phyloP scores from a whole-genome alignment of 1,140 invertebrate species.

The Mycetomoellerius zeteki region DNA sequence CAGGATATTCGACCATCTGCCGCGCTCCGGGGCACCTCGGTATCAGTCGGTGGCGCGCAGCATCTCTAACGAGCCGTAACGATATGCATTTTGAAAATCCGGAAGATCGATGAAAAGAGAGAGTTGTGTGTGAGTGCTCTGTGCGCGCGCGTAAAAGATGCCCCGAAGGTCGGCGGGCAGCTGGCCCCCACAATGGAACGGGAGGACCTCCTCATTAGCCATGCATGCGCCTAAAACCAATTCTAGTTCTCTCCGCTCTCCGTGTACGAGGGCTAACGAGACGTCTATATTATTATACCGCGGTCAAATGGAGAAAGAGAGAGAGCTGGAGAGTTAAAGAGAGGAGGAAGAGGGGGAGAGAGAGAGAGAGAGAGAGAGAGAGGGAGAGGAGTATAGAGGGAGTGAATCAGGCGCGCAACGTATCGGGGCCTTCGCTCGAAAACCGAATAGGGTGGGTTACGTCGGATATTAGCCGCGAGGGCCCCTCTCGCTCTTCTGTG shows the following conservation, averaged over 20 bases:
- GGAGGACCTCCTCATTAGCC: slow-evolving; percentile 82
- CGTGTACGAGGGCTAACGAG: slow-evolving; percentile 76
- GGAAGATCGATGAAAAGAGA: slow-evolving; percentile 66
- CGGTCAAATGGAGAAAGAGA: slow-evolving; percentile 44
- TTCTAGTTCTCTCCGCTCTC: slow-evolving; percentile 73
- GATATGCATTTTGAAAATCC: slow-evolving; percentile 64
- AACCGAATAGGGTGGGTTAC: slow-evolving; percentile 79
- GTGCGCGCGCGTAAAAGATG: slow-evolving; percentile 60
- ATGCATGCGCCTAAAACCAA: slow-evolving; percentile 85
- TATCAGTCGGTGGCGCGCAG: slow-evolving; percentile 70
- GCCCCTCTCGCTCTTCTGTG: slow-evolving; percentile 55
- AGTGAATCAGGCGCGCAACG: slow-evolving; percentile 62
- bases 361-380: too few relatives aligned
- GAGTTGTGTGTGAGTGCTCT: slow-evolving; percentile 34
- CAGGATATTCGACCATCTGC: slow-evolving; percentile 70
- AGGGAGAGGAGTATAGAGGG: not conserved
- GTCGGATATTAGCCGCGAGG: slow-evolving; percentile 79
- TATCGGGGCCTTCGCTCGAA: slow-evolving; percentile 74
- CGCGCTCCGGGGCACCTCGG: slow-evolving; percentile 74
- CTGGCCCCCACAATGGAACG: slow-evolving; percentile 69
- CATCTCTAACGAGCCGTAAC: slow-evolving; percentile 67
- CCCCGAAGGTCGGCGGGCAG: slow-evolving; percentile 71
- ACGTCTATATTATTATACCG: slow-evolving; percentile 86
- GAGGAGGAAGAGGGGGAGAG: not conserved
- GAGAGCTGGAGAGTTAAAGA: slow-evolving; percentile 9